Evolutionary conservation across 2,113 vertebrate genomes (phyloP), one percentile per base, ranked within the genome.

Genomic region (Lophotis ruficrista): DNA sequence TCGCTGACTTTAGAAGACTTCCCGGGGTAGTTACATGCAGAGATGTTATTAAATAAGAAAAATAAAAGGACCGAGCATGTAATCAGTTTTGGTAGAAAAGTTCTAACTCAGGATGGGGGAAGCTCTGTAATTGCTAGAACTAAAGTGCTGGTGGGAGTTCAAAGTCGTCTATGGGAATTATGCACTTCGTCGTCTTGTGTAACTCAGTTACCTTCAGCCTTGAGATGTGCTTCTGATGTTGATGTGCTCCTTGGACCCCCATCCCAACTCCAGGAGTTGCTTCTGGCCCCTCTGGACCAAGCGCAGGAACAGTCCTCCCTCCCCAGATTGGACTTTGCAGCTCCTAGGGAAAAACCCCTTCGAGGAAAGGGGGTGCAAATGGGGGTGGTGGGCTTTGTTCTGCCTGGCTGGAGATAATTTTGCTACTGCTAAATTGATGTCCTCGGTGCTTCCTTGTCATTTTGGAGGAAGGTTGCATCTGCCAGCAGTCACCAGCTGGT

Each of bases 401-500:
- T 2, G 0, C 7, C 41, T n/a, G 54, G 25, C 69, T 68, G 57
- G 43, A 43, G 14, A 54, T n/a, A 9, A 23, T 51, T 81, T 53
- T 70, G 21, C 43, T 93, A 1, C 35, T 7, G 17, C 56, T 51
- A 78, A 73, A 77, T 58, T 4, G 1, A 3, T 15, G 4, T 83
- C 78, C 72, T 60, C 18, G 4, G 70, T 9, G 9, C 5, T 23
- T 90, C 38, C 53, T 76, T 24, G 33, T 68, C 3, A 8, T 47
- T 37, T 30, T 64, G 53, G 73, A 72, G 65, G 38, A 62, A 78
- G 51, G 22, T 2, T 68, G 2, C 13, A 12, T 51, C 28, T 83
- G 53, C 54, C 1, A 0, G 27, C 23, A 12, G 14, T 35, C 0
- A 1, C 47, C 3, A 3, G 22, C 28, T 89, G 1, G 1, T 50